Base-by-base conservation (phyloP, 2,888 invertebrate species). In the Apoda limacodes region DNA sequence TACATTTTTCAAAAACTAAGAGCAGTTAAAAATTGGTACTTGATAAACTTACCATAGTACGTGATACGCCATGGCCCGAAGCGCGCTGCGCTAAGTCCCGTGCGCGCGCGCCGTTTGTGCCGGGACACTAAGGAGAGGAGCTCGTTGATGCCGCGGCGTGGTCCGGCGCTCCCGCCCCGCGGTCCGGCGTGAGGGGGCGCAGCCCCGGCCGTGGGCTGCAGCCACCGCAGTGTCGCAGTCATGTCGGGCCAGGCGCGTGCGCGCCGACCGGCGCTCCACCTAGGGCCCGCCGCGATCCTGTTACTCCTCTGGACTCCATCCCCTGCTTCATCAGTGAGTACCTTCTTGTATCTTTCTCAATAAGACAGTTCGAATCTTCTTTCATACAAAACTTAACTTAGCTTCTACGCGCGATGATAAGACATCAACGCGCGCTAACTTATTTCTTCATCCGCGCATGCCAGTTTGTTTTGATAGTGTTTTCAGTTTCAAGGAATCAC, bases 221-320 rank as follows among this genome's bases (percentile, higher is more conserved):
- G 64, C 68, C 55, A 52, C 69, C 72, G 17, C 17, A 6, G 17
- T 6, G 7, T 69, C 71, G 68, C 71, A 74, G 75, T 72, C 76
- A 78, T 78, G 76, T 69, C 78, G 66, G 75, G 76, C 65, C 76
- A 69, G 75, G 74, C 70, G 75, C 75, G 75, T 64, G 65, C 66
- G 68, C 72, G 70, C 58, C 60, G 60, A 46, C 42, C 58, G 44
- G 65, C 64, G 67, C 59, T 60, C 45, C 60, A 58, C 51, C 59
- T 70, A 49, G 60, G 60, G 60, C 59, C 63, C 55, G 58, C 61
- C 52, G 53, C 55, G 50, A 50, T 72, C 49, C 61, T 75, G 35
- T 48, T 72, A 36, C 58, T 69, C 42, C 48, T 55, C 44, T 55
- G 54, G 60, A 53, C 48, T 45, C 58, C 59, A 27, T 38, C 49